These are phyloP conservation scores for Premnoplex brunnescens DNA, from an alignment of 2,797 vertebrate species.

Conservation along the genomic window DNA sequence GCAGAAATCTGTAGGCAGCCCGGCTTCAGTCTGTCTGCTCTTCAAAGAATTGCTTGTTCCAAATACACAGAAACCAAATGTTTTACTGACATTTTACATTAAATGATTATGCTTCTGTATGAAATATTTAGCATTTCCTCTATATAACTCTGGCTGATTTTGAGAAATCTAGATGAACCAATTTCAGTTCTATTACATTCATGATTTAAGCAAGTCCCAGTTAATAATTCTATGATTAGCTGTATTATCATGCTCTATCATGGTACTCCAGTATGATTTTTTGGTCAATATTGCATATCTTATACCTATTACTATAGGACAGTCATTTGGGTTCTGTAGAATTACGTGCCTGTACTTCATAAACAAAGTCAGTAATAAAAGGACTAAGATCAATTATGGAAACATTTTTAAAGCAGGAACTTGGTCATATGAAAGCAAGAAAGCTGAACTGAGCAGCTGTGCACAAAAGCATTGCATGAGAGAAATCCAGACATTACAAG, in stretches of 20 bases:
- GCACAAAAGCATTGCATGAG: not conserved
- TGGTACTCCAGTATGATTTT: not conserved
- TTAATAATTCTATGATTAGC: not conserved
- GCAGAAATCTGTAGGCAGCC: not conserved
- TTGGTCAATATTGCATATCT: not conserved
- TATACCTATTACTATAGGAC: not conserved
- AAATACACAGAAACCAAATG: not conserved
- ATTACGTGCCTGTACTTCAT: not conserved
- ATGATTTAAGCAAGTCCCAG: not conserved
- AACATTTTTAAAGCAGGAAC: not conserved
- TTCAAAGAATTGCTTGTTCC: not conserved
- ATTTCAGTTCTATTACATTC: not conserved
- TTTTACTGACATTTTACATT: not conserved
- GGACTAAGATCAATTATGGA: not conserved
- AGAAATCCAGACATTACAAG: not conserved
- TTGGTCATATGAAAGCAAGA: not conserved
- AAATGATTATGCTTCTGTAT: not conserved
- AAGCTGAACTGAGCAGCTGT: not conserved
- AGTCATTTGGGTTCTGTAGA: not conserved
- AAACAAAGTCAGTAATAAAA: not conserved
- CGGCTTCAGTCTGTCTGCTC: not conserved
- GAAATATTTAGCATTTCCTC: not conserved
- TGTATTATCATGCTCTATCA: not conserved
- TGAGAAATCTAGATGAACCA: not conserved
- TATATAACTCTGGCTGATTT: not conserved